Percentiles rank a stretch among this genome's conserved stretches.
Conservation (phyloP, 2,113 vertebrate species). For the Nycticorax nycticorax region DNA sequence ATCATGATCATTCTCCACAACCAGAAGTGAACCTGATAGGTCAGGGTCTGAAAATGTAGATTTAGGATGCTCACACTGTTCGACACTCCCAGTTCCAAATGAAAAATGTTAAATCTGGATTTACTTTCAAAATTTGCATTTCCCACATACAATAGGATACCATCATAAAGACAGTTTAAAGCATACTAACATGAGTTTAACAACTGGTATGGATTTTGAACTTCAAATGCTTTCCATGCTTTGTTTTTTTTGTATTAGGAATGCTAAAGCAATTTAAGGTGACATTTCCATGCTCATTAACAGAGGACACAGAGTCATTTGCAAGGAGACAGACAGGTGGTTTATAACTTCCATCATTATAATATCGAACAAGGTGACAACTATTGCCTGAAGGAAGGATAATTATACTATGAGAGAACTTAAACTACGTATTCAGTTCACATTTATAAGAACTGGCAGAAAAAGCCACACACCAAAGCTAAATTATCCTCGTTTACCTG, state of each 20-base stretch:
- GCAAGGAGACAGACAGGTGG: constrained; percentile 28
- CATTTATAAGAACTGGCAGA: neutral
- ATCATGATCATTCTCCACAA: neutral
- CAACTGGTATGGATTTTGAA: neutral
- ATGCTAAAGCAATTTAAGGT: constrained; percentile 3
- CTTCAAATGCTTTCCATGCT: neutral
- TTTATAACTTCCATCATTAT: constrained; percentile 35
- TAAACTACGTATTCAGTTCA: neutral
- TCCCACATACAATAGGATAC: neutral
- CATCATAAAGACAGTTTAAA: neutral
- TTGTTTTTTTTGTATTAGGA: neutral
- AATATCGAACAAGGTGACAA: constrained; percentile 6
- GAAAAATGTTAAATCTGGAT: neutral
- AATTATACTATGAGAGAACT: neutral
- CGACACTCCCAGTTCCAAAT: neutral
- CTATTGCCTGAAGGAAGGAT: constrained; percentile 12
- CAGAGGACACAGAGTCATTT: constrained; percentile 27
- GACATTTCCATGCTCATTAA: constrained; percentile 40
- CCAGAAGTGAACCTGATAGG: neutral
- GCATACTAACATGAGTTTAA: neutral
- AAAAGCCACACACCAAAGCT: neutral
- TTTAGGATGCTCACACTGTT: neutral
- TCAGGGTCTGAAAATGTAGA: neutral
- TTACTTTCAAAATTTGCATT: neutral
- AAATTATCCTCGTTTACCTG: neutral